phyloP scores from a whole-genome alignment of 2,888 invertebrate species.

The Rhingia rostrata region DNA sequence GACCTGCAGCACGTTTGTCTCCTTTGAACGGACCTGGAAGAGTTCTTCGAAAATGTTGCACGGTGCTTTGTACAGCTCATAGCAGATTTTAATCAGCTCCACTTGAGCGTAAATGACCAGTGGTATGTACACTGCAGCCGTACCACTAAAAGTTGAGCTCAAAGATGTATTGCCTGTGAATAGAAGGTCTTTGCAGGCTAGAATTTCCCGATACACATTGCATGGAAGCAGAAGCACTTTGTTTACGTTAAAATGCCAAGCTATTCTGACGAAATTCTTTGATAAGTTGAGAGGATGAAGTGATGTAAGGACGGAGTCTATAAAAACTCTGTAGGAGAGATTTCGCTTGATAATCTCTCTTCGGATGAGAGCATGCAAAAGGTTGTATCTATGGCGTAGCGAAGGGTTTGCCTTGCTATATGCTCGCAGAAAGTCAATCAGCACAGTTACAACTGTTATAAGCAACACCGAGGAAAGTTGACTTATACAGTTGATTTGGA shows the following conservation, averaged over 20 bases:
- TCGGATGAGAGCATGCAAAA: constrained; percentile 78
- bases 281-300: constrained; percentile 83
- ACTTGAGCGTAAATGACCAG: constrained; percentile 79
- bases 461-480: constrained; percentile 85
- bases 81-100: constrained; percentile 79
- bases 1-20: constrained; percentile 80
- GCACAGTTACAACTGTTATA: constrained; percentile 86
- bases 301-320: constrained; percentile 81
- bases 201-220: constrained; percentile 78
- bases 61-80: constrained; percentile 81
- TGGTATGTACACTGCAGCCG: constrained; percentile 80
- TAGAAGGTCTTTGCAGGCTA: constrained; percentile 79
- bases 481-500: constrained; percentile 78
- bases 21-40: constrained; percentile 79
- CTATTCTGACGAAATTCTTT: constrained; percentile 78
- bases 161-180: constrained; percentile 79
- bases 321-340: constrained; percentile 81
- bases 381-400: constrained; percentile 72
- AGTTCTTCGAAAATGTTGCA: constrained; percentile 81
- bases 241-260: constrained; percentile 80
- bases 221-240: constrained; percentile 79
- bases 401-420: constrained; percentile 82
- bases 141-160: constrained; percentile 78
- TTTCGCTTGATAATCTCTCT: constrained; percentile 81
- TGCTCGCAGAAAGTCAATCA: constrained; percentile 86